A percentile compares a stretch with the other conserved stretches of the same genome.
phyloP scores from a whole-genome alignment of 2,113 vertebrate genomes.

The Crotalus viridis region DNA sequence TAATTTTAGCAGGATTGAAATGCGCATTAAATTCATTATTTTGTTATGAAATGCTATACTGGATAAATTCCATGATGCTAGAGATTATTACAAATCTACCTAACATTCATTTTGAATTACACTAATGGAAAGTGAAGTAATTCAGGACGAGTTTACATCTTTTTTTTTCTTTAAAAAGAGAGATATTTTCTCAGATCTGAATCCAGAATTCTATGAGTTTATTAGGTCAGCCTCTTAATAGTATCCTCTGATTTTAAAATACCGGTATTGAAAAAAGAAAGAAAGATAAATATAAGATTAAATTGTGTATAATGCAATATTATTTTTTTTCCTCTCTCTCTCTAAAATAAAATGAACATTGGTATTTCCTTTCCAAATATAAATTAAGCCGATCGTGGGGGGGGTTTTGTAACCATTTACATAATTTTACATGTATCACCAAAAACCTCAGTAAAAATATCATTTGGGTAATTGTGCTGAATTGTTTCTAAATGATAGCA shows the following conservation, averaged over 20 bases:
- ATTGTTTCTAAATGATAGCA: not conserved
- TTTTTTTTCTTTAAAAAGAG: not conserved
- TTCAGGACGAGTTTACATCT: not conserved
- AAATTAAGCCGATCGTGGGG: not conserved
- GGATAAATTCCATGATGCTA: not conserved
- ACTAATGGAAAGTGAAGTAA: not conserved
- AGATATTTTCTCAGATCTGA: not conserved
- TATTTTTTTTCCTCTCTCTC: not conserved
- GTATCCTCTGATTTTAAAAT: not conserved
- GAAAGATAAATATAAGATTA: not conserved
- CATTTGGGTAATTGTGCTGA: not conserved
- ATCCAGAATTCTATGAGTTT: not conserved
- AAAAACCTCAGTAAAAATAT: not conserved
- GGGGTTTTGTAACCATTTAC: not conserved
- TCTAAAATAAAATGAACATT: not conserved
- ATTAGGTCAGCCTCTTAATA: not conserved
- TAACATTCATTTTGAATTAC: not conserved
- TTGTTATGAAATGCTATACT: not conserved
- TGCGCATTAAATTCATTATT: not conserved
- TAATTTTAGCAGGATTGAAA: not conserved
- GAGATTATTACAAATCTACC: not conserved
- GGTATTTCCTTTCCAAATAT: not conserved
- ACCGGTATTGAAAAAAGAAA: not conserved
- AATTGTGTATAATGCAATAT: not conserved
- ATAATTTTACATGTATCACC: not conserved